A percentile compares a stretch with the other conserved stretches of the same genome.
Evolutionary conservation across 2,113 vertebrate species (phyloP).

Genomic region (Pongo abelii): DNA sequence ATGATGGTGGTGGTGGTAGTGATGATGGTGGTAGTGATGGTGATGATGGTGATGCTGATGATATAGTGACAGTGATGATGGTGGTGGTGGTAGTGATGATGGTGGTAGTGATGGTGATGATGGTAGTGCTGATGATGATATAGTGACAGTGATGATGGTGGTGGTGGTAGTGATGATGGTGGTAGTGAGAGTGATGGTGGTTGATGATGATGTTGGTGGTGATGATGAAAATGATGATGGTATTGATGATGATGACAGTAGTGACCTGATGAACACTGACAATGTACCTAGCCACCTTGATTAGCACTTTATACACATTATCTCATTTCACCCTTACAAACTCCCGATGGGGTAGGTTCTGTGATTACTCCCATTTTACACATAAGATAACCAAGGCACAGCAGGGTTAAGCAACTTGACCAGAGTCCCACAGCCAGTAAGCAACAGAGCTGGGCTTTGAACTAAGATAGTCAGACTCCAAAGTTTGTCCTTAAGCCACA

Average conservation of each 20-base stretch:
- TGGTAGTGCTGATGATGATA: background rate
- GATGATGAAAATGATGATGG: background rate
- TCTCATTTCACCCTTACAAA: background rate
- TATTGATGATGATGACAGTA: no score
- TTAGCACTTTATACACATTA: background rate
- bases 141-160: background rate
- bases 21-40: accelerated
- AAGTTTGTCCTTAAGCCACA: background rate
- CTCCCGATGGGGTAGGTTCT: background rate
- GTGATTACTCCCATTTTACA: background rate
- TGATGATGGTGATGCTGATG: background rate
- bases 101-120: accelerated
- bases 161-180: accelerated
- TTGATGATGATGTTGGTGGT: background rate
- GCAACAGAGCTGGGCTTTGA: background rate
- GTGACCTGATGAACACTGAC: background rate
- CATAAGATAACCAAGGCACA: background rate
- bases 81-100: background rate
- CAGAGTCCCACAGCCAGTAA: background rate
- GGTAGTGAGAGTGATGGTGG: background rate
- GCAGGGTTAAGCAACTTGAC: background rate
- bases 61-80: background rate
- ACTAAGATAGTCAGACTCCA: background rate
- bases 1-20: no score
- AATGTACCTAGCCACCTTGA: background rate